phyloP scores from a whole-genome alignment of 1,140 invertebrate species.

The Caenorhabditis remanei region DNA sequence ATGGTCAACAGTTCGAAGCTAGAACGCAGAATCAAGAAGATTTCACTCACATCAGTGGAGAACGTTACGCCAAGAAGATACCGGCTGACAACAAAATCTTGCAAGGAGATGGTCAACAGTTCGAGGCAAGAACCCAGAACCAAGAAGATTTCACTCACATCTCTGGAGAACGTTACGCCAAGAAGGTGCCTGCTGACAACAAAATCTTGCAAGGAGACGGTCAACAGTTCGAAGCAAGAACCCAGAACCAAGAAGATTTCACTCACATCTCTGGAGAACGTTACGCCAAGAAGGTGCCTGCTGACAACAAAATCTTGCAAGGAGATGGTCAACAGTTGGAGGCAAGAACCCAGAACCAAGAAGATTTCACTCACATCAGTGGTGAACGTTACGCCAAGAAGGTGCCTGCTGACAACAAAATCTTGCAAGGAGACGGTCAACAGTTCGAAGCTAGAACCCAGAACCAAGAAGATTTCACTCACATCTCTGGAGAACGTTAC shows the following conservation, averaged over 20 bases:
- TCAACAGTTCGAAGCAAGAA: slow-evolving; percentile 16
- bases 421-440: neutral
- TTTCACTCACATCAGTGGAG: slow-evolving; percentile 38
- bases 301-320: slow-evolving; percentile 14
- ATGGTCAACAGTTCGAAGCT: no score
- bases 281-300: slow-evolving; percentile 7
- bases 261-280: slow-evolving; percentile 37
- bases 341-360: slow-evolving; percentile 51
- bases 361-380: slow-evolving; percentile 45
- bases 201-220: slow-evolving; percentile 23
- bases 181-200: slow-evolving; percentile 2
- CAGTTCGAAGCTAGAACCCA: slow-evolving; percentile 41
- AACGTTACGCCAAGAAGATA: slow-evolving; percentile 27
- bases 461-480: slow-evolving; percentile 57
- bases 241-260: slow-evolving; percentile 58
- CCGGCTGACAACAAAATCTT: slow-evolving; percentile 12
- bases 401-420: slow-evolving; percentile 2
- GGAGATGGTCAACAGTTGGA: slow-evolving; percentile 16
- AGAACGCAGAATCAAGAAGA: slow-evolving; percentile 57
- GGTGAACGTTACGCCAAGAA: slow-evolving; percentile 42
- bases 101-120: neutral
- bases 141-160: slow-evolving; percentile 54
- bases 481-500: slow-evolving; percentile 26
- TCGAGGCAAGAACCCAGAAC: slow-evolving; percentile 41
- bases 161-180: slow-evolving; percentile 40